Conservation (phyloP, 2,797 vertebrate species). For the Hyperoplus immaculatus region DNA sequence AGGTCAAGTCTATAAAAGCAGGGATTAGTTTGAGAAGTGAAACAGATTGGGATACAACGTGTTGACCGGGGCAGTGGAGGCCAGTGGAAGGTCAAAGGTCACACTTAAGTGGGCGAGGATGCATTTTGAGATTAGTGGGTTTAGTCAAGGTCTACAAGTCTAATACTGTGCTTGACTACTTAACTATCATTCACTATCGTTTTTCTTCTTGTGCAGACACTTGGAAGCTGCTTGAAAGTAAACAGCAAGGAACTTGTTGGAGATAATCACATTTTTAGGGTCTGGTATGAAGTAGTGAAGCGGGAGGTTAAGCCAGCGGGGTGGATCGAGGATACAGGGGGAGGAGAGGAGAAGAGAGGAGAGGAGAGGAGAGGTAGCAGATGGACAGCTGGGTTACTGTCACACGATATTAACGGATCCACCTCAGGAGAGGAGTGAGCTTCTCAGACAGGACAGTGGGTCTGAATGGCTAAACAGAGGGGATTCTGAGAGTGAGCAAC, state of each 20-base stretch:
- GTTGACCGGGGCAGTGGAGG: slow-evolving; percentile 21
- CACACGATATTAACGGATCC: slow-evolving; percentile 67
- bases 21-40: slow-evolving; percentile 41
- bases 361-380: slow-evolving; percentile 36
- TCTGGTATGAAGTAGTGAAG: neutral
- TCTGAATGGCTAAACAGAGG: slow-evolving; percentile 34
- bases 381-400: slow-evolving; percentile 66
- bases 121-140: slow-evolving; percentile 50
- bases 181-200: slow-evolving; percentile 16
- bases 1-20: neutral
- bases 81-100: slow-evolving; percentile 50
- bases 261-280: slow-evolving; percentile 28
- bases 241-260: slow-evolving; percentile 14
- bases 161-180: slow-evolving; percentile 23
- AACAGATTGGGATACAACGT: slow-evolving; percentile 22
- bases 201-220: slow-evolving; percentile 9
- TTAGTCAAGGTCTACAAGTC: slow-evolving; percentile 45
- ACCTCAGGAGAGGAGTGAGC: slow-evolving; percentile 45
- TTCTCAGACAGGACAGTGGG: slow-evolving; percentile 36
- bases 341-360: neutral
- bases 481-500: slow-evolving; percentile 33
- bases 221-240: slow-evolving; percentile 13
- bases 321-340: neutral
- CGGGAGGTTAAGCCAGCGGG: neutral
- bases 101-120: slow-evolving; percentile 44